A percentile compares a stretch with the other conserved stretches of the same genome.
Evolutionary conservation across 2,888 invertebrate genomes (phyloP).

Genomic region (Crocallis elinguaria): DNA sequence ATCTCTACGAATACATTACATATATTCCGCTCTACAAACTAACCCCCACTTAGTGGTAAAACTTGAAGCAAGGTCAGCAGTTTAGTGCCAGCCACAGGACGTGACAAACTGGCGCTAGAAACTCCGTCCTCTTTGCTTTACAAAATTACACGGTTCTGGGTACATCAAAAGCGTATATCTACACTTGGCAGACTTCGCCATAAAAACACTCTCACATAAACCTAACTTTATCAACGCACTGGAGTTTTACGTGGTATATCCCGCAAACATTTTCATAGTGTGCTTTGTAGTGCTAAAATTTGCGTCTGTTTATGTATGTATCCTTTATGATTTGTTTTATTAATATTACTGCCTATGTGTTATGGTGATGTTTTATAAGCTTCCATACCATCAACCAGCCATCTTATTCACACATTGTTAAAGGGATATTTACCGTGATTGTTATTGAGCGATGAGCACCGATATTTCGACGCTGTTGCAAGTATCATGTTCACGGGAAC

Average conservation of each 20-base stretch:
- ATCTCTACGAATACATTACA: constrained; percentile 6
- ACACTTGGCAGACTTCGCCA: constrained; percentile 14
- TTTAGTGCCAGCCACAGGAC: constrained; percentile 23
- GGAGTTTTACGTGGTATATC: constrained; percentile 7
- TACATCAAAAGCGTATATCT: constrained; percentile 15
- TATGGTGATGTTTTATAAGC: not conserved
- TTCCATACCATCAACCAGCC: too few species aligned
- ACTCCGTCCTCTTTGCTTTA: constrained; percentile 13
- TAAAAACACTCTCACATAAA: constrained; percentile 24
- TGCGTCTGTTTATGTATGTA: not conserved
- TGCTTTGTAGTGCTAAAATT: not conserved
- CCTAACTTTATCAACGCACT: constrained; percentile 18
- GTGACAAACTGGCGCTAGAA: constrained; percentile 30
- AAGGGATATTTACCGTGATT: too few species aligned
- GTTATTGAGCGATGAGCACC: too few species aligned
- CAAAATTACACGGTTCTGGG: constrained; percentile 11
- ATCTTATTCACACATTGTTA: too few species aligned
- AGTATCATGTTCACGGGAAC: too few species aligned
- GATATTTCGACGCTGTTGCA: too few species aligned
- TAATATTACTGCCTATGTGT: not conserved
- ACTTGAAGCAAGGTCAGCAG: constrained; percentile 32
- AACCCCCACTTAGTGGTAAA: constrained; percentile 8
- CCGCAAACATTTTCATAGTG: not conserved
- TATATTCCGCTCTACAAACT: constrained; percentile 15
- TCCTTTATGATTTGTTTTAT: not conserved